Percentiles rank a stretch among this genome's conserved stretches.
Evolutionary conservation across 2,797 vertebrate genomes (phyloP).

Genomic region (Scyliorhinus canicula): DNA sequence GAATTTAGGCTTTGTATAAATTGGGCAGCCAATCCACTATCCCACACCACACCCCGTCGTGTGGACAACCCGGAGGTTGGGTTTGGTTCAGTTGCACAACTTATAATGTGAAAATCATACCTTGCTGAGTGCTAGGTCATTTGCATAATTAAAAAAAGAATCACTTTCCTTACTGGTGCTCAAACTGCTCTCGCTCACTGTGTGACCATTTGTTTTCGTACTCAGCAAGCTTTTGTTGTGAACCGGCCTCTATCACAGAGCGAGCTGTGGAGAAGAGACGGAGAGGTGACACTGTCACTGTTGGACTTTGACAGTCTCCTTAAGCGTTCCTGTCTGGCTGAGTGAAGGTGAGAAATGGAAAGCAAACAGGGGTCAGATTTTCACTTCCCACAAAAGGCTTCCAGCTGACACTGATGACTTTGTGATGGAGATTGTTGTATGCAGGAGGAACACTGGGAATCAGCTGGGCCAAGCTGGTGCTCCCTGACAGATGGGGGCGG

Average conservation of each 20-base stretch:
- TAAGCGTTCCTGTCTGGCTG: not conserved
- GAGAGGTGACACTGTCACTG: not conserved
- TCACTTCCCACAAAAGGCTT: not conserved
- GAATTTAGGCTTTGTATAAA: too few relatives aligned
- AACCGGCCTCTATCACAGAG: not conserved
- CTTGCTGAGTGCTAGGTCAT: not conserved
- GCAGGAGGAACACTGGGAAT: not conserved
- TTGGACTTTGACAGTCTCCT: not conserved
- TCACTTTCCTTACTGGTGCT: not conserved
- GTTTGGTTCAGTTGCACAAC: not conserved
- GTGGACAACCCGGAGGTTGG: not conserved
- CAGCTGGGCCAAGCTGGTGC: not conserved
- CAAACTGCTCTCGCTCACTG: not conserved
- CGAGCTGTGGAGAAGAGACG: not conserved
- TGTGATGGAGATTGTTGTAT: not conserved
- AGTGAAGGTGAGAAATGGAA: slow-evolving; percentile 2
- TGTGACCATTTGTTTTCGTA: not conserved
- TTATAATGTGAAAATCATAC: not conserved
- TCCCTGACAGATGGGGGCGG: not conserved
- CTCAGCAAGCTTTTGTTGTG: not conserved
- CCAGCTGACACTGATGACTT: not conserved
- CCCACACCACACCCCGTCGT: not conserved
- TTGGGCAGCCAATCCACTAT: too few relatives aligned
- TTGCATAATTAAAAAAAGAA: not conserved
- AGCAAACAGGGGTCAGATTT: not conserved